These are phyloP conservation scores for Epizoanthus fatuus DNA, from an alignment of 92 coral and sea anemone genomes.

Conservation along the genomic window DNA sequence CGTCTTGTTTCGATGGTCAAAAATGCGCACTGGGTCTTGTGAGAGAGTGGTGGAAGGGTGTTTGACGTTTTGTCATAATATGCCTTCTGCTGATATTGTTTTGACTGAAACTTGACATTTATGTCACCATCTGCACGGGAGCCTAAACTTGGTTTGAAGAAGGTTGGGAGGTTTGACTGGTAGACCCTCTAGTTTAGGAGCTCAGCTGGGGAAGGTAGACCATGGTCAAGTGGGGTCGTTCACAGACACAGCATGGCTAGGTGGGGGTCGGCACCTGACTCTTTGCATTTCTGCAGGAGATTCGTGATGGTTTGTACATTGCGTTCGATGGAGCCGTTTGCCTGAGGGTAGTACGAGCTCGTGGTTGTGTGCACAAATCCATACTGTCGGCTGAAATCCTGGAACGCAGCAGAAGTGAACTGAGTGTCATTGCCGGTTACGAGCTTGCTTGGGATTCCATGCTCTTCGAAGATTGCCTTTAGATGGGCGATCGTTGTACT, in stretches of 20 bases:
- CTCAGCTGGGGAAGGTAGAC: conserved; percentile 75
- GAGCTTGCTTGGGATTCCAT: conserved; percentile 68
- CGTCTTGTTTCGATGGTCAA: conserved; percentile 16
- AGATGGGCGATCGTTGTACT: conserved; percentile 59
- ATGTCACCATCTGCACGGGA: conserved; percentile 34
- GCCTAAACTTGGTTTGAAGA: conserved; percentile 53
- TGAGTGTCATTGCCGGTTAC: conserved; percentile 77
- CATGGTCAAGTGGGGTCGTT: conserved; percentile 72
- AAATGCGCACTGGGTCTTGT: conserved; percentile 57
- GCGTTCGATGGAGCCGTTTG: conserved; percentile 79
- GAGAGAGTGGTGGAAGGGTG: conserved; percentile 44
- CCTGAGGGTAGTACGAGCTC: conserved; percentile 71
- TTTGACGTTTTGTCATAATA: conserved; percentile 58
- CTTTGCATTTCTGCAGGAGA: conserved; percentile 73
- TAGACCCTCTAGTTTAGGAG: conserved; percentile 68
- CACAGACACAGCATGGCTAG: conserved; percentile 79
- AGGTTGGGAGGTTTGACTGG: conserved; percentile 81
- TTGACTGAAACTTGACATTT: conserved; percentile 59
- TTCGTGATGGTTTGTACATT: conserved; percentile 68
- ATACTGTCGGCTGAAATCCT: conserved; percentile 67
- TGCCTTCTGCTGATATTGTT: conserved; percentile 68
- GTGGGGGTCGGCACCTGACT: conserved; percentile 74
- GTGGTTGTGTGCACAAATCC: conserved; percentile 67
- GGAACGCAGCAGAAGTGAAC: conserved; percentile 75
- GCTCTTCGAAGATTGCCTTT: conserved; percentile 76